Evolutionary conservation across 2,113 vertebrate genomes (phyloP).

Genomic region (Tragelaphus buxtoni): DNA sequence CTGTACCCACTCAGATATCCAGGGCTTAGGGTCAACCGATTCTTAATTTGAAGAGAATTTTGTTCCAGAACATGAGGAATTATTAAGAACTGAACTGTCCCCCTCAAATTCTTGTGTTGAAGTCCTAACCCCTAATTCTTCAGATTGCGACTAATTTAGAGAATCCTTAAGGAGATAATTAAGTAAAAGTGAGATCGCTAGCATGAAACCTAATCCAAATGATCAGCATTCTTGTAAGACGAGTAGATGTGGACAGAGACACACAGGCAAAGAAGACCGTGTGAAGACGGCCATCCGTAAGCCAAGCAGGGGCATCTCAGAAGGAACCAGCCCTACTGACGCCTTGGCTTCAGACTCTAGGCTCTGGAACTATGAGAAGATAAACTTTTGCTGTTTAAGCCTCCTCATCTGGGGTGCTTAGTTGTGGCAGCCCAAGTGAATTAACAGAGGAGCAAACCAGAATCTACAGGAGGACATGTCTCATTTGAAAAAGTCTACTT

Average conservation of each 20-base stretch:
- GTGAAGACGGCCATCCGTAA: fast-evolving
- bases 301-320: background rate
- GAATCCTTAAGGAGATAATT: background rate
- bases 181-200: background rate
- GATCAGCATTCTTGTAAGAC: background rate
- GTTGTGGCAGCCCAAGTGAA: background rate
- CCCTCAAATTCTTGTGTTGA: background rate
- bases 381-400: background rate
- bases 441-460: background rate
- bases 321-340: too few relatives aligned
- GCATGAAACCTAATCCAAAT: fast-evolving
- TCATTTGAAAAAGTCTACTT: background rate
- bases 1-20: background rate
- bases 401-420: background rate
- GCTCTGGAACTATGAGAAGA: background rate
- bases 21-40: background rate
- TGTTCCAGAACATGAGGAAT: background rate
- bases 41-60: background rate
- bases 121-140: too few relatives aligned
- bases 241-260: background rate
- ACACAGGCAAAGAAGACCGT: background rate
- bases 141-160: background rate
- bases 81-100: background rate
- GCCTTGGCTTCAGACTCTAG: background rate
- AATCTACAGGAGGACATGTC: background rate